Evolutionary conservation across 1,140 invertebrate genomes (phyloP).

Genomic region (Caenorhabditis briggsae): DNA sequence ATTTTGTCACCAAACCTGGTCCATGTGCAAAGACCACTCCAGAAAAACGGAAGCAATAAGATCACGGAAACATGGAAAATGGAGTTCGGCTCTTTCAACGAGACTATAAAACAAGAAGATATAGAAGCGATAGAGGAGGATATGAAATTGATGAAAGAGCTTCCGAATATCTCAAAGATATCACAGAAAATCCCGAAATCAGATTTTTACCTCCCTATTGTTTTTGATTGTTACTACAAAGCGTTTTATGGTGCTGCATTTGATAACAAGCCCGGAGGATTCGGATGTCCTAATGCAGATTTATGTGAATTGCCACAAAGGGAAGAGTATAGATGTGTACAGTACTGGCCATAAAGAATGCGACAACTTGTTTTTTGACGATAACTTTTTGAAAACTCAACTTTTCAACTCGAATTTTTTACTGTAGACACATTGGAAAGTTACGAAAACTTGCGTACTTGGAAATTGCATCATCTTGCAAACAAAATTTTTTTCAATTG

Average conservation of each 20-base stretch:
- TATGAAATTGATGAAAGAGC: not conserved
- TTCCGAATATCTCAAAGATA: not conserved
- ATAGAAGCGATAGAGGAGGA: not conserved
- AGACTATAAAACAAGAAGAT: not conserved
- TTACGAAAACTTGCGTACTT: no score
- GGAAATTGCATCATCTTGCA: no score
- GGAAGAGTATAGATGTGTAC: not conserved
- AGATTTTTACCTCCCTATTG: not conserved
- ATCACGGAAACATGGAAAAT: not conserved
- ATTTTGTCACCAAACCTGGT: not conserved
- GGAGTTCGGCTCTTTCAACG: not conserved
- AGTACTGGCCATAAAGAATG: no score
- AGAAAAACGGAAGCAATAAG: not conserved
- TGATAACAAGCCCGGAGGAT: not conserved
- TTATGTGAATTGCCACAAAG: not conserved
- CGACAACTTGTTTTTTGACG: no score
- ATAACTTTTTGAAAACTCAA: no score
- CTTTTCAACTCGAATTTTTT: no score
- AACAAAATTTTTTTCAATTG: no score
- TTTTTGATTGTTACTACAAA: conserved; percentile 3
- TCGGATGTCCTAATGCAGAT: conserved; percentile 2
- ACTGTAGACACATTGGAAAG: no score
- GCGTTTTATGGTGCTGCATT: not conserved
- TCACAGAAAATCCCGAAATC: not conserved
- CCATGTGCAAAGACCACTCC: not conserved